Evolutionary conservation across 2,113 vertebrate species (phyloP), one percentile per base, ranked within the genome.

Genomic region (Tachysurus fulvidraco): DNA sequence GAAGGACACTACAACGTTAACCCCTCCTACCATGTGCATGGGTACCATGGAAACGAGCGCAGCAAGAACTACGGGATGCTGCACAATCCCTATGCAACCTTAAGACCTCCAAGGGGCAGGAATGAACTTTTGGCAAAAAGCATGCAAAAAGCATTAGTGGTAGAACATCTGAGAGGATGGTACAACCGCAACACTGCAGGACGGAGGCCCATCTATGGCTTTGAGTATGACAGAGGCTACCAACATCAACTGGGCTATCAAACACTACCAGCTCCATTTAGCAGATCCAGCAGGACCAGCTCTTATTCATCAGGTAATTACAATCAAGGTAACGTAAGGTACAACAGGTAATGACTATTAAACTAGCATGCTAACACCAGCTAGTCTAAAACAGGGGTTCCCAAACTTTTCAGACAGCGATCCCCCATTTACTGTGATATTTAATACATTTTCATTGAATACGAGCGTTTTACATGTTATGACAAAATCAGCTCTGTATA

Each of bases 1-100:
- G 98, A 99, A 89, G 98, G 97, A 76, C 97, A 98, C 90, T 98
- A 99, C 91, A 98, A 96, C 0, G 95, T 98, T 86, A 98, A 98
- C n/a, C 96, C 98, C 64, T 96, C 96, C 12, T 98, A 97, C 88
- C 96, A 96, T 77, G 92, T 96, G 0, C 96, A 96, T 0, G 92
- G 95, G 0, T 97, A 95, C 77, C 96, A 96, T 0, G 96, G 95
- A n/a, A 97, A 96, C 0, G 95, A 96, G 91, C 96, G 96, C 57
- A 95, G 95, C 89, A 93, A 95, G 74, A 95, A 96, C 86, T 98
- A 96, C 90, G 96, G 96, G 0, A 95, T 95, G 76, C 96, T 96
- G 0, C 97, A 97, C 88, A 98, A 98, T 91, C 98, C 97, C 0
- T 98, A 99, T 0, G 97, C 97, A 2, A 99, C 97, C 0, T 92